phyloP scores from a whole-genome alignment of 2,113 vertebrate genomes.

The Poicephalus gulielmi region DNA sequence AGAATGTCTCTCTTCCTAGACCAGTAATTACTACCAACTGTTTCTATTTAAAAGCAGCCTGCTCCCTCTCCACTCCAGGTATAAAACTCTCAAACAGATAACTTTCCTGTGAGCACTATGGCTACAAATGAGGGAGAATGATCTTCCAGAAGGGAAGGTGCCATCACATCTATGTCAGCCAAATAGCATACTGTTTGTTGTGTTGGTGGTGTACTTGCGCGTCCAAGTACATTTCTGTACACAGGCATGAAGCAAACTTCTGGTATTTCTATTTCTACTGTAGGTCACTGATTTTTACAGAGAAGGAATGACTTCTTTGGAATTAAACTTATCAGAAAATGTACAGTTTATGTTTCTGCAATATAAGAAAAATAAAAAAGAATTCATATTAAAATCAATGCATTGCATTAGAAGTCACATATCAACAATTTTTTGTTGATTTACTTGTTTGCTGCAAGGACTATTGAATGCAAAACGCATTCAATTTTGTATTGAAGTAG shows the following conservation, averaged over 20 bases:
- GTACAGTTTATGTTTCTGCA: neutral
- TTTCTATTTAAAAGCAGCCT: constrained; percentile 41
- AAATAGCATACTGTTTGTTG: neutral
- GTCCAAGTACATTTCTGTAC: neutral
- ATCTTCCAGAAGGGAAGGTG: neutral
- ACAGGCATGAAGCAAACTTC: neutral
- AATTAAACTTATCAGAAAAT: neutral
- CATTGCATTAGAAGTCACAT: neutral
- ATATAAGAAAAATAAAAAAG: neutral
- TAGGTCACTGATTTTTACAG: neutral
- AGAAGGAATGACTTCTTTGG: neutral
- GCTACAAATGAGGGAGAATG: neutral
- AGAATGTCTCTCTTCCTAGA: neutral
- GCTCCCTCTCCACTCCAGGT: neutral
- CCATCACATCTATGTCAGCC: no score
- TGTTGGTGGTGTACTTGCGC: neutral
- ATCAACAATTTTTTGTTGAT: neutral
- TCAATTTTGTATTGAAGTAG: neutral
- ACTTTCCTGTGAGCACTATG: constrained; percentile 3
- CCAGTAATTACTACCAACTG: constrained; percentile 33
- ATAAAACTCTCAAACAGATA: constrained; percentile 34
- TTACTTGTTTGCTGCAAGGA: neutral
- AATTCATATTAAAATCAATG: neutral
- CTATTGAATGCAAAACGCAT: neutral
- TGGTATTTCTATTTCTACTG: neutral